Evolutionary conservation across 2,797 vertebrate species (phyloP).

Genomic region (Urosaurus nigricauda): DNA sequence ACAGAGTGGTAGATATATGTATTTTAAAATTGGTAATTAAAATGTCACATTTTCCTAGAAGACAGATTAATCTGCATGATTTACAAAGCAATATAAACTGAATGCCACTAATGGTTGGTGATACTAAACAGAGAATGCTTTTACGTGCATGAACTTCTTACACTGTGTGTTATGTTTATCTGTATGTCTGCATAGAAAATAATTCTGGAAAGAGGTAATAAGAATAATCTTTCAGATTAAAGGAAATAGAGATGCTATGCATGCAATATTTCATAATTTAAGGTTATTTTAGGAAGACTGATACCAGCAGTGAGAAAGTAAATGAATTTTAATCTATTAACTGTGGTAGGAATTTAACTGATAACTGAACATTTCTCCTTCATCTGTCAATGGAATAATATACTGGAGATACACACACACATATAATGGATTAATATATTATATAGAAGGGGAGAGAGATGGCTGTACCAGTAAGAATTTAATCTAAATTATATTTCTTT

Average conservation of each 20-base stretch:
- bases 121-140: not conserved
- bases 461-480: not conserved
- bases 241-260: not conserved
- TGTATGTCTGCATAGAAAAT: not conserved
- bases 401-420: no score
- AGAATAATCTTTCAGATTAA: not conserved
- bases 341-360: not conserved
- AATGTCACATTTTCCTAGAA: not conserved
- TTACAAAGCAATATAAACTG: not conserved
- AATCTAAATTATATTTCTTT: not conserved
- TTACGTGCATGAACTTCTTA: not conserved
- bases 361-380: no score
- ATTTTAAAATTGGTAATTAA: not conserved
- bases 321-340: not conserved
- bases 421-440: no score
- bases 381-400: not conserved
- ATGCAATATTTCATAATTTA: not conserved
- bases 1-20: not conserved
- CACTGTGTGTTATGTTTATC: not conserved
- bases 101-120: not conserved
- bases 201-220: not conserved
- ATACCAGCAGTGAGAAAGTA: not conserved
- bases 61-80: not conserved
- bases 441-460: no score
- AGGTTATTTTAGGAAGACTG: not conserved